These are phyloP conservation scores for Spilogale gracilis DNA, from an alignment of 2,113 vertebrate genomes.

Conservation along the genomic window DNA sequence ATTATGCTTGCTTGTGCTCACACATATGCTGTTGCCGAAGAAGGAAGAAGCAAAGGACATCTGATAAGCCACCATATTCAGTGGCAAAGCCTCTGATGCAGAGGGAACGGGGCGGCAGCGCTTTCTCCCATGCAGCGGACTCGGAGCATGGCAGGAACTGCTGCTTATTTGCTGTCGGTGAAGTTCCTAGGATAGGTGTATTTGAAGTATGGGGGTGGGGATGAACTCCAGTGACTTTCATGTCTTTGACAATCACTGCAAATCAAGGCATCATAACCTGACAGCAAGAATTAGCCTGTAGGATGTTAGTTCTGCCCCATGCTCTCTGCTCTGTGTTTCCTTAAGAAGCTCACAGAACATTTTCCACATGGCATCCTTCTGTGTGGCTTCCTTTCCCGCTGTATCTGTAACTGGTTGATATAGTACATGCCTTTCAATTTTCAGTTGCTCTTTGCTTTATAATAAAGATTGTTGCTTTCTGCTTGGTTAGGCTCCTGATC, in stretches of 20 bases:
- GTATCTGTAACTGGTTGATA: constrained; percentile 60
- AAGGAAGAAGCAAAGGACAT: background rate
- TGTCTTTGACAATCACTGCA: constrained; percentile 60
- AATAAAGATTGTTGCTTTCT: constrained; percentile 77
- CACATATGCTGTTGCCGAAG: background rate
- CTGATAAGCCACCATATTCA: background rate
- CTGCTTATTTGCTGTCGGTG: background rate
- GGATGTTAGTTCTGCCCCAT: constrained; percentile 71
- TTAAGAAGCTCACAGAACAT: constrained; percentile 72
- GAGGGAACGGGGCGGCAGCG: background rate
- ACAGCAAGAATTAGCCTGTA: constrained; percentile 75
- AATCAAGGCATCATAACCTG: constrained; percentile 73
- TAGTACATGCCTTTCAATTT: constrained; percentile 64
- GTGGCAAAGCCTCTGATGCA: background rate
- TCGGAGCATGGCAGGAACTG: background rate
- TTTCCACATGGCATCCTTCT: constrained; percentile 76
- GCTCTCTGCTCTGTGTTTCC: constrained; percentile 61
- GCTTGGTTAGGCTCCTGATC: constrained; percentile 60
- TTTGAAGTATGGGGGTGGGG: background rate
- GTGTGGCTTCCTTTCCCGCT: constrained; percentile 60
- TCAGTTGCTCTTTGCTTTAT: constrained; percentile 55
- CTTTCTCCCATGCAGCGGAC: background rate
- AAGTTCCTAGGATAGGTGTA: background rate
- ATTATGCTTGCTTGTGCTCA: background rate
- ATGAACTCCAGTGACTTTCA: constrained; percentile 4